Evolutionary conservation across 2,888 invertebrate genomes (phyloP).

Genomic region (Drosophila kuntzei): DNA sequence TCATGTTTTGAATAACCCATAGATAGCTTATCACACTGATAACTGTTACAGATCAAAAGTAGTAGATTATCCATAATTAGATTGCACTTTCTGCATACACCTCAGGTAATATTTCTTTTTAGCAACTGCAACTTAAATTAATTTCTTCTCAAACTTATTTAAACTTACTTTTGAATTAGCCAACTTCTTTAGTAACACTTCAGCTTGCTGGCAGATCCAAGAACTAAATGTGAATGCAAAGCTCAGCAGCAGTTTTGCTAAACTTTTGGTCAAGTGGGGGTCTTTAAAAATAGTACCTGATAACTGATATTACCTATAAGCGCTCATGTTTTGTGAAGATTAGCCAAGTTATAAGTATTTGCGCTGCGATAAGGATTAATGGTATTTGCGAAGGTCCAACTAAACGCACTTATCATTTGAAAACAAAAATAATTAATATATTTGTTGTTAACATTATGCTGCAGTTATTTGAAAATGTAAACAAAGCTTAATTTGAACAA

Average conservation of each 20-base stretch:
- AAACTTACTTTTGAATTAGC: constrained; percentile 31
- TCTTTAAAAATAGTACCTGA: constrained; percentile 59
- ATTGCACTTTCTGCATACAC: constrained; percentile 3
- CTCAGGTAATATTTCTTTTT: not conserved
- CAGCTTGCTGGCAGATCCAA: constrained; percentile 23
- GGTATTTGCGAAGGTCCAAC: constrained; percentile 24
- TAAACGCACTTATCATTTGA: not conserved
- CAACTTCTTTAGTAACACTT: constrained; percentile 6
- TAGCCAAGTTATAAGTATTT: constrained; percentile 52
- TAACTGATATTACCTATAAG: constrained; percentile 43
- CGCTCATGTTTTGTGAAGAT: constrained; percentile 49
- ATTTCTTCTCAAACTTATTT: not conserved
- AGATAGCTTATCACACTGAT: constrained; percentile 56
- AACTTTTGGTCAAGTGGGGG: constrained; percentile 54
- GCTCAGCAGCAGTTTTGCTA: constrained; percentile 7
- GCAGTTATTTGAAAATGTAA: not conserved
- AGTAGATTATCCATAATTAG: constrained; percentile 23
- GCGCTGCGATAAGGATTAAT: constrained; percentile 67
- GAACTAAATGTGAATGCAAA: constrained; percentile 44
- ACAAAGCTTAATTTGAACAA: not conserved
- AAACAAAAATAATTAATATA: not conserved
- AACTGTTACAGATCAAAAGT: constrained; percentile 41
- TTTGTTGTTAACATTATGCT: not conserved
- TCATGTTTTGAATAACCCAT: constrained; percentile 40
- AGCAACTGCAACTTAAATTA: not conserved